Base-by-base conservation (phyloP, 37 sponge, comb jelly and placozoan genomes). In the Theonella swinhoei region DNA sequence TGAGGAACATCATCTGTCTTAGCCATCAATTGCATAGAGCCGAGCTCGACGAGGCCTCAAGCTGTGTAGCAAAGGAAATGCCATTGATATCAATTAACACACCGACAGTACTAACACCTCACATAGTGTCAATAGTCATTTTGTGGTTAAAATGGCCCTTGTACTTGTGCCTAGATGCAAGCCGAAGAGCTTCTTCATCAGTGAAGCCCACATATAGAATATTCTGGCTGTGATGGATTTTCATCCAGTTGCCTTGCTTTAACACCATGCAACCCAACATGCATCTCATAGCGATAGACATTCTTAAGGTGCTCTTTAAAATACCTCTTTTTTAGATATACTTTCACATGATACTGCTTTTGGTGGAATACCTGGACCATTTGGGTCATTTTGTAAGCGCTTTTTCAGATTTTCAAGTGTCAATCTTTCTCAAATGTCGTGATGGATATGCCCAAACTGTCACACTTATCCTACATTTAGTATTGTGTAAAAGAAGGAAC, bases 311-410 rank as follows among this genome's bases (percentile, higher is more conserved):
- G 64, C 4, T 17, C 64, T n/a, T 86, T 75, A 60, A 78, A 91
- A n/a, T n/a, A 39, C 74, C 25, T 24, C 67, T 2, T 4, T 34
- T 2, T 4, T 60, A 29, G 32, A 35, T 1, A 89, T 47, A 42
- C 58, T 70, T 38, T 71, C 84, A 60, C 85, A 90, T 2, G 64
- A 37, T 64, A 88, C 83, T 62, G 88, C 83, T 19, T 82, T 34
- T 24, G 88, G 88, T 32, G 83, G 78, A 58, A 77, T 74, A 35
- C 88, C 88, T 47, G 80, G 74, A 14, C 78, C 88, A 74, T 43
- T 64, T 23, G 82, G 81, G 76, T 87, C 88, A 29, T 68, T 41
- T 19, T 19, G 2, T 22, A 88, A 35, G 47, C 63, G 59, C 43
- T 75, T 40, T 43, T 81, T 81, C 29, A 87, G 62, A 9, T 34